A percentile compares a stretch with the other conserved stretches of the same genome.
These are phyloP conservation scores for Serranus cabrilla DNA, from an alignment of 2,797 vertebrate species.

Conservation along the genomic window DNA sequence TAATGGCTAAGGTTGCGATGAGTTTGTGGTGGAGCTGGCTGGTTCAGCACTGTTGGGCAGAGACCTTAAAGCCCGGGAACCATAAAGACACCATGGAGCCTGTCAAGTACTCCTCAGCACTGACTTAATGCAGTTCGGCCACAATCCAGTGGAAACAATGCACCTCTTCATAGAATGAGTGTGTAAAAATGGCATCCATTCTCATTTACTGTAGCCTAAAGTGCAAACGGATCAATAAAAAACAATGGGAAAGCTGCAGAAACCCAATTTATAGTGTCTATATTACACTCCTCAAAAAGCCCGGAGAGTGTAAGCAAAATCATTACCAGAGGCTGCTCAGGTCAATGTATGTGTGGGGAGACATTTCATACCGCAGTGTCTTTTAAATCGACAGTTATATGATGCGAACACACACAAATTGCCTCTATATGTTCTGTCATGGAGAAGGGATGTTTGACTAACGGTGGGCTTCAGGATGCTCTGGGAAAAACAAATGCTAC, in stretches of 20 bases:
- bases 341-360: background rate
- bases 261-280: constrained; percentile 6
- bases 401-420: background rate
- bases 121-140: constrained; percentile 10
- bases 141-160: background rate
- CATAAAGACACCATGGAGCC: background rate
- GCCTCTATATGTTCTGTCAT: background rate
- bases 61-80: background rate
- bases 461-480: background rate
- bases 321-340: constrained; percentile 11
- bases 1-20: background rate
- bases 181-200: constrained; percentile 14
- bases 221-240: constrained; percentile 28
- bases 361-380: constrained; percentile 3
- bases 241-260: constrained; percentile 3
- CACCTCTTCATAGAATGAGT: background rate
- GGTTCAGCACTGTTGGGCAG: background rate
- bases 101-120: constrained; percentile 10
- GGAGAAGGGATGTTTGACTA: constrained; percentile 3
- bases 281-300: constrained; percentile 4
- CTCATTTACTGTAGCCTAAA: constrained; percentile 26
- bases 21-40: background rate
- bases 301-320: constrained; percentile 2
- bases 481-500: constrained; percentile 8
- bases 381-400: background rate